Percentiles rank a stretch among this genome's conserved stretches.
These are phyloP conservation scores for Acromyrmex heyeri DNA, from an alignment of 1,140 invertebrate species.

Conservation along the genomic window DNA sequence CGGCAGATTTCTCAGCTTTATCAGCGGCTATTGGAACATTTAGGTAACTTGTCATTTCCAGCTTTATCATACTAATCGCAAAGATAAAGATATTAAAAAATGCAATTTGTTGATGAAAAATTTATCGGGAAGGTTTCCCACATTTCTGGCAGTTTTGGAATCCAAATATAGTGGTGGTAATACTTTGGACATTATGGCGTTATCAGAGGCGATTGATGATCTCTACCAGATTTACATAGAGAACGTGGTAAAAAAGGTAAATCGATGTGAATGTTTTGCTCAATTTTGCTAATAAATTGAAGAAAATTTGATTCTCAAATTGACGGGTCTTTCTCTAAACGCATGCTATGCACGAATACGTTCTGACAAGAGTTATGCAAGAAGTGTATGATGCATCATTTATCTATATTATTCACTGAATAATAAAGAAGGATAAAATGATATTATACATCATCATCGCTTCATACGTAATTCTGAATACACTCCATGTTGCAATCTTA, in stretches of 20 bases:
- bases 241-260: constrained; percentile 94
- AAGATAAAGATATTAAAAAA: constrained; percentile 13
- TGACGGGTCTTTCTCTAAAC: neutral
- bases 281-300: neutral
- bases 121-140: constrained; percentile 86
- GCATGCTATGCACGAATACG: neutral
- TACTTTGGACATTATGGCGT: constrained; percentile 88
- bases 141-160: constrained; percentile 92
- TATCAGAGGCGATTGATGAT: constrained; percentile 91
- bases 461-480: too few relatives aligned
- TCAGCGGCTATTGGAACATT: constrained; percentile 89
- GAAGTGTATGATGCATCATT: too few relatives aligned
- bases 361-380: neutral
- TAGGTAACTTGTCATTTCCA: constrained; percentile 70
- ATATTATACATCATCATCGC: too few relatives aligned
- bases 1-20: constrained; percentile 89
- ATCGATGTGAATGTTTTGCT: neutral
- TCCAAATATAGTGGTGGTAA: constrained; percentile 89
- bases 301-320: neutral
- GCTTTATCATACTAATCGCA: neutral
- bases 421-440: too few relatives aligned
- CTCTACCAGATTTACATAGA: constrained; percentile 92
- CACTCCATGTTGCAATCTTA: too few relatives aligned
- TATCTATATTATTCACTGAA: too few relatives aligned
- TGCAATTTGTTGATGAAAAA: constrained; percentile 8